A percentile compares a stretch with the other conserved stretches of the same genome.
Evolutionary conservation across 2,797 vertebrate genomes (phyloP).

Genomic region (Acipenser oxyrinchus): DNA sequence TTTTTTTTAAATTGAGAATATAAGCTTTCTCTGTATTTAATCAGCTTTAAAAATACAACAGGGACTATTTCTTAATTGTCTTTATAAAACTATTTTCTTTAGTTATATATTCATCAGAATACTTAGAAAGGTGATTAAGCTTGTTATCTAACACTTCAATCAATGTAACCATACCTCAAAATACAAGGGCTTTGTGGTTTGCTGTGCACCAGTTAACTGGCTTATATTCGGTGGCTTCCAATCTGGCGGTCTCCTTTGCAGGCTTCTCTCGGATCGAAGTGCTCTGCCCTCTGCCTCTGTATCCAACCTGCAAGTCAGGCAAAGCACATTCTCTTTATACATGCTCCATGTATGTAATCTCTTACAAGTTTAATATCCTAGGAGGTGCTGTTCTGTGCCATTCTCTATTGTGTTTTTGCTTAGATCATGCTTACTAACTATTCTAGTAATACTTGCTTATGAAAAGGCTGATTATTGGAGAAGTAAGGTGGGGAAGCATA

Average conservation of each 20-base stretch:
- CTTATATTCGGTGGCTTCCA: conserved; percentile 40
- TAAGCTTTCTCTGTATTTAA: no score
- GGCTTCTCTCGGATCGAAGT: conserved; percentile 68
- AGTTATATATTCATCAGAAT: neutral
- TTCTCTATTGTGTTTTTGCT: no score
- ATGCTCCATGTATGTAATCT: no score
- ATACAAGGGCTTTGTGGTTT: conserved; percentile 77
- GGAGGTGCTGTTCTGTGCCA: no score
- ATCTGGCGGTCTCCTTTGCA: conserved; percentile 63
- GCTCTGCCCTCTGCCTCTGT: conserved; percentile 62
- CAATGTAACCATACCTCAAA: conserved; percentile 72
- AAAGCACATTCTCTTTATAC: neutral
- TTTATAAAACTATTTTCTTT: no score
- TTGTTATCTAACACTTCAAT: neutral
- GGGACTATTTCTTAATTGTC: no score
- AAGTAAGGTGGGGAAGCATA: no score
- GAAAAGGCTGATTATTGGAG: no score
- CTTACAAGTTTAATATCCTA: no score
- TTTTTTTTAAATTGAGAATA: neutral
- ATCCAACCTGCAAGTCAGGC: conserved; percentile 63
- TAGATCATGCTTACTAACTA: no score
- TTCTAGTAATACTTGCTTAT: no score
- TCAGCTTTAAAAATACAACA: no score
- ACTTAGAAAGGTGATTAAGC: neutral
- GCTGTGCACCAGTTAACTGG: conserved; percentile 53